These are phyloP conservation scores for Philhelius pedissequus DNA, from an alignment of 2,888 invertebrate genomes.

Conservation along the genomic window DNA sequence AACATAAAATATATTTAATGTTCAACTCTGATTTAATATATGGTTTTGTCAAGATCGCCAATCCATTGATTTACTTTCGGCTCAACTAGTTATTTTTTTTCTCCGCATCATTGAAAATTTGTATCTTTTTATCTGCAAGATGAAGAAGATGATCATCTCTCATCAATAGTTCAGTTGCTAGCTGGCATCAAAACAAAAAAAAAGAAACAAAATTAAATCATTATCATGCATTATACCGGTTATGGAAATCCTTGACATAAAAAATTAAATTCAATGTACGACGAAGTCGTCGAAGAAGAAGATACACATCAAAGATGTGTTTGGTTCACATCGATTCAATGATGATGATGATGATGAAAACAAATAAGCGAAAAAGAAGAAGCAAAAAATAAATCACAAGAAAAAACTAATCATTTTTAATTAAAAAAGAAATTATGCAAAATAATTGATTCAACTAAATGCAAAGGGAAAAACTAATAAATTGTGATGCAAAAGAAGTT, in stretches of 20 bases:
- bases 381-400: not conserved
- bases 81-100: not conserved
- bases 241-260: slow-evolving; percentile 78
- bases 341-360: not conserved
- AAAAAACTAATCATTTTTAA: slow-evolving; percentile 32
- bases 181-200: slow-evolving; percentile 5
- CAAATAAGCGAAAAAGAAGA: not conserved
- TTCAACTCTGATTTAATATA: slow-evolving; percentile 22
- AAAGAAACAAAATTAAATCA: slow-evolving; percentile 57
- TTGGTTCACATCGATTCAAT: not conserved
- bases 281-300: not conserved
- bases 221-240: slow-evolving; percentile 73
- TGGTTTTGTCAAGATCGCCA: slow-evolving; percentile 30
- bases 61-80: slow-evolving; percentile 37
- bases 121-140: slow-evolving; percentile 1
- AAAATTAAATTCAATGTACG: slow-evolving; percentile 60
- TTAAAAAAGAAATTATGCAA: slow-evolving; percentile 60
- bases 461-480: slow-evolving; percentile 4
- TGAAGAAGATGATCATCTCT: slow-evolving; percentile 16
- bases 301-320: not conserved
- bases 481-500: slow-evolving; percentile 6
- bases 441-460: not conserved
- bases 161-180: not conserved
- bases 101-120: not conserved
- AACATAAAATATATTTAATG: not conserved